Percentiles rank a stretch among this genome's conserved stretches.
These are phyloP conservation scores for Alsophila aescularia DNA, from an alignment of 2,888 invertebrate genomes.

Conservation along the genomic window DNA sequence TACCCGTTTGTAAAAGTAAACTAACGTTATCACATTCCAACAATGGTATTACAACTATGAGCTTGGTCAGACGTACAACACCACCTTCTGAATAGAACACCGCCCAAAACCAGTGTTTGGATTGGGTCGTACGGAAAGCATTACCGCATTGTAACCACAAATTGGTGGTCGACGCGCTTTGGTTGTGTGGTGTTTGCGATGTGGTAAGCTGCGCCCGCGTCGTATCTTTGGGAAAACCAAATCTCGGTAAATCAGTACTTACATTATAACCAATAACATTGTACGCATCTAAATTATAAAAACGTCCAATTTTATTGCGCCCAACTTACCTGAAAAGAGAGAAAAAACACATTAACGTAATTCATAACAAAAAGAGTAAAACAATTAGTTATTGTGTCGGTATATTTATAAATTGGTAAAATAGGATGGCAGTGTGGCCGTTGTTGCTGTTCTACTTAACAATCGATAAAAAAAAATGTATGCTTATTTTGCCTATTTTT, in stretches of 20 bases:
- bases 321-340: slow-evolving; percentile 75
- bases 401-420: slow-evolving; percentile 29
- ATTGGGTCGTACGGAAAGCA: too few relatives aligned
- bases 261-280: not conserved
- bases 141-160: too few relatives aligned
- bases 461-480: too few relatives aligned
- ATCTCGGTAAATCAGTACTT: not conserved
- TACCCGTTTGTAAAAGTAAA: slow-evolving; percentile 39
- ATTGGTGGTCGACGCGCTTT: too few relatives aligned
- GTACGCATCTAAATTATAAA: not conserved
- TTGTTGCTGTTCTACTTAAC: not conserved
- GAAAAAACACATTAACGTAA: slow-evolving; percentile 58
- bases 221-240: too few relatives aligned
- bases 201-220: too few relatives aligned
- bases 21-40: not conserved
- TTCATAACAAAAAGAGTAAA: slow-evolving; percentile 56
- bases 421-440: not conserved
- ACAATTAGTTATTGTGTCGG: slow-evolving; percentile 47
- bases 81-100: too few relatives aligned
- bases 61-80: too few relatives aligned
- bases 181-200: too few relatives aligned
- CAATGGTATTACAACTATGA: not conserved
- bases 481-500: too few relatives aligned
- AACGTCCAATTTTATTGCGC: slow-evolving; percentile 11
- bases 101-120: too few relatives aligned